These are phyloP conservation scores for Parasteatoda tepidariorum DNA, from an alignment of 1,140 invertebrate species.

Conservation along the genomic window DNA sequence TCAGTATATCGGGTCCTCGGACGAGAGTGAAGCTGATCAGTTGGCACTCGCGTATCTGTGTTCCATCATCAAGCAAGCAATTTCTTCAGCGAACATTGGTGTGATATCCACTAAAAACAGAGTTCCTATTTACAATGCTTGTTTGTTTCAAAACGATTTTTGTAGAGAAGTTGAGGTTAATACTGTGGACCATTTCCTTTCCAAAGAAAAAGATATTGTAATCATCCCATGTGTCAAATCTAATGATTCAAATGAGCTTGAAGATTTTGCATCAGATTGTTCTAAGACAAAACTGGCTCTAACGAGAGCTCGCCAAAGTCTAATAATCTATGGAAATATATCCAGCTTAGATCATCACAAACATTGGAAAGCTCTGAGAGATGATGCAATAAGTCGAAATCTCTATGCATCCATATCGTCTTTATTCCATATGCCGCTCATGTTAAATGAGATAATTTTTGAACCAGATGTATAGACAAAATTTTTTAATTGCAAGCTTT, in stretches of 20 bases:
- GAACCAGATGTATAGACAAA: no score
- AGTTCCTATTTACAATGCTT: background rate
- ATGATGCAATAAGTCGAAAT: background rate
- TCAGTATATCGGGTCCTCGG: background rate
- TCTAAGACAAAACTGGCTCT: no score
- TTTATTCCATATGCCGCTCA: background rate
- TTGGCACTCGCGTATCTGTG: background rate
- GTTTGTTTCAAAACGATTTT: background rate
- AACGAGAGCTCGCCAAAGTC: conserved; percentile 78
- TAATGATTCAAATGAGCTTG: conserved; percentile 32
- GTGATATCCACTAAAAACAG: background rate
- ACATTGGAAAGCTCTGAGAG: background rate
- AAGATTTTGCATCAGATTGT: no score
- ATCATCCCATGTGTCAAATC: conserved; percentile 88
- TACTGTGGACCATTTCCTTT: conserved; percentile 92
- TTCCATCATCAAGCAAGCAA: background rate
- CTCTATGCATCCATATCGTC: background rate
- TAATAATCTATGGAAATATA: conserved; percentile 76
- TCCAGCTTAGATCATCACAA: conserved; percentile 35
- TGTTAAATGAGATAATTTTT: background rate
- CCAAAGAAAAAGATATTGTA: conserved; percentile 88
- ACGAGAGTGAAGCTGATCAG: background rate
- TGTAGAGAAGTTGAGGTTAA: conserved; percentile 74
- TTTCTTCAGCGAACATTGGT: background rate
- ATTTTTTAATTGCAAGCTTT: no score